phyloP scores from a whole-genome alignment of 1,140 invertebrate genomes.

The Bathynomus jamesi region DNA sequence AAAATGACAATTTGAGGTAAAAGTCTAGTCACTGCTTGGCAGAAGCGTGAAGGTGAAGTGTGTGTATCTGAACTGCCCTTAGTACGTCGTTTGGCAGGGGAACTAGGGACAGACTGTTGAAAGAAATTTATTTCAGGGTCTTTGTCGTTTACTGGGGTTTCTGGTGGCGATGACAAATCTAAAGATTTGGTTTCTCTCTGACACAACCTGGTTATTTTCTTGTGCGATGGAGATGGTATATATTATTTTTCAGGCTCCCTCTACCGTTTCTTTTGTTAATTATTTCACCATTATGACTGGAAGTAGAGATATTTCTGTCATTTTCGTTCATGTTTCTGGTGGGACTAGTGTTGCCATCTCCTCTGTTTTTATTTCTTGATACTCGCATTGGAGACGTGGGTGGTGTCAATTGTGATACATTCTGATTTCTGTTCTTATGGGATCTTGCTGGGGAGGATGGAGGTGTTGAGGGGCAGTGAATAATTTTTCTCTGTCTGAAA shows the following conservation, averaged over 20 bases:
- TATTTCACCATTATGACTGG: no score
- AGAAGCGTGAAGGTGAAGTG: neutral
- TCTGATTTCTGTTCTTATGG: neutral
- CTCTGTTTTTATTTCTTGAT: neutral
- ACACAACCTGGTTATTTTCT: neutral
- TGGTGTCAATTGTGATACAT: neutral
- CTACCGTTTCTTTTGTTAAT: neutral
- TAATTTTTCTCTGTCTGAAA: neutral
- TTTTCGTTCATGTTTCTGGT: neutral
- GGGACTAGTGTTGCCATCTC: neutral
- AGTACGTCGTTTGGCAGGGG: neutral
- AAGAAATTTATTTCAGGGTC: neutral
- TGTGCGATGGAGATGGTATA: neutral
- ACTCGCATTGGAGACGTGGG: neutral
- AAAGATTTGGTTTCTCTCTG: neutral
- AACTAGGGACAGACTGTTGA: neutral
- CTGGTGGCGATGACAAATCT: neutral
- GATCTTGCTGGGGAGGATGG: neutral
- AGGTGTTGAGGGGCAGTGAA: neutral
- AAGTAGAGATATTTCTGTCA: no score
- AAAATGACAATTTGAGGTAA: neutral
- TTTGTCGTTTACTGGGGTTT: neutral
- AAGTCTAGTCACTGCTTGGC: neutral
- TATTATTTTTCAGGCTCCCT: neutral
- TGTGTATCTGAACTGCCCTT: neutral